Evolutionary conservation across 2,797 vertebrate species (phyloP).

Genomic region (Anniella stebbinsi): DNA sequence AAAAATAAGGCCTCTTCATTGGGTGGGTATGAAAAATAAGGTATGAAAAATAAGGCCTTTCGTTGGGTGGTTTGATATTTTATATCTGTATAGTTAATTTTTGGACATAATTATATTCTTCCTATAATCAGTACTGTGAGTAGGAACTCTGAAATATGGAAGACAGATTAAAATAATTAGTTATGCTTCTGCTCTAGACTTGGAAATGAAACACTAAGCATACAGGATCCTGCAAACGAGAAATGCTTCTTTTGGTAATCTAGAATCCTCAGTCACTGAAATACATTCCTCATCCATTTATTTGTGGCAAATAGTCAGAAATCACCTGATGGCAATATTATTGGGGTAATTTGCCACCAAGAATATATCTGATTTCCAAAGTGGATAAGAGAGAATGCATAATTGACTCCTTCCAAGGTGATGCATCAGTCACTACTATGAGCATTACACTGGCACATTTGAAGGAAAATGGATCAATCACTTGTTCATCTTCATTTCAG

Average conservation of each 20-base stretch:
- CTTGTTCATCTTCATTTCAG: neutral
- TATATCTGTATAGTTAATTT: neutral
- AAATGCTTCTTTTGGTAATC: neutral
- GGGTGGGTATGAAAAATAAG: too few species aligned
- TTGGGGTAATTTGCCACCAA: neutral
- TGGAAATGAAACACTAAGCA: neutral
- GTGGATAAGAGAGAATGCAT: neutral
- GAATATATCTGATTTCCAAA: neutral
- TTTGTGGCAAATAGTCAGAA: neutral
- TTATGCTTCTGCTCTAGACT: neutral
- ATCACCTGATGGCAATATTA: neutral
- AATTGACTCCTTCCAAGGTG: neutral
- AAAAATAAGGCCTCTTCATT: too few species aligned
- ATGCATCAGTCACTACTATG: neutral
- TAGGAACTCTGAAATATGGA: neutral
- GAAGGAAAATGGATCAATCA: neutral
- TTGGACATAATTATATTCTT: neutral
- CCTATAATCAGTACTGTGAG: neutral
- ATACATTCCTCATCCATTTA: neutral
- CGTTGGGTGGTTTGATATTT: neutral
- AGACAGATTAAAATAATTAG: neutral
- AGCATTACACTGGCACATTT: neutral
- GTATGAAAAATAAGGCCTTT: too few species aligned
- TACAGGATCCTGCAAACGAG: neutral
- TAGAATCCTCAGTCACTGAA: neutral